Evolutionary conservation across 2,888 invertebrate species (phyloP).

Genomic region (Lasioglossum oenotherae): DNA sequence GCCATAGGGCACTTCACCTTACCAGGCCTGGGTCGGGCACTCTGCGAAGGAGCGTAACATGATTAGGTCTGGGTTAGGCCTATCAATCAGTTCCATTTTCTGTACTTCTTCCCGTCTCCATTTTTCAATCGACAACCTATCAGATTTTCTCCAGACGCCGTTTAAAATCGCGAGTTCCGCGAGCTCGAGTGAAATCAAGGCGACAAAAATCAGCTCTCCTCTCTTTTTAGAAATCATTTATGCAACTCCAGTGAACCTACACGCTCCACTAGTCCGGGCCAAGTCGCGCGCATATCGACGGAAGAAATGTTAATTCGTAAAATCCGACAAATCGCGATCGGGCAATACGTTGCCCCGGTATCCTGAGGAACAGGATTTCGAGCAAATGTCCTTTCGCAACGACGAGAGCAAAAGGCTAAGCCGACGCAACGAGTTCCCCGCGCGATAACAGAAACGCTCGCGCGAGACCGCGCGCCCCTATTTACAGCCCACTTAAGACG

Average conservation of each 20-base stretch:
- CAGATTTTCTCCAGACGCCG: not conserved
- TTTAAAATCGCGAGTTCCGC: not conserved
- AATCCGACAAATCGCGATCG: not conserved
- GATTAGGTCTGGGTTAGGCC: no score
- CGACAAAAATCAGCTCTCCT: not conserved
- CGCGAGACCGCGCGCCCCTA: not conserved
- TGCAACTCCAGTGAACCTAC: not conserved
- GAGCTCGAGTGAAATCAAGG: not conserved
- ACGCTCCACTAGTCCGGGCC: not conserved
- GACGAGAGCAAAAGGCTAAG: slow-evolving; percentile 12
- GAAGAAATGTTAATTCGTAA: slow-evolving; percentile 1
- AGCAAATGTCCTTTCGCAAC: slow-evolving; percentile 17
- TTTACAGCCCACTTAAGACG: slow-evolving; percentile 1
- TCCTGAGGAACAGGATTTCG: slow-evolving; percentile 29
- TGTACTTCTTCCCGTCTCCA: no score
- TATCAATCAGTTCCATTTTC: no score
- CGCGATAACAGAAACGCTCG: not conserved
- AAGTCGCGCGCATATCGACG: not conserved
- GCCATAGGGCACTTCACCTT: no score
- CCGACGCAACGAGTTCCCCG: not conserved
- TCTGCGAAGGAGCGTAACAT: no score
- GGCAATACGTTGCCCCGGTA: not conserved
- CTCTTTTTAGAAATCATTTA: not conserved
- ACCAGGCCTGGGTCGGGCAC: no score
- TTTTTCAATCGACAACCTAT: not conserved